Percentiles rank a stretch among this genome's conserved stretches.
Conservation (phyloP, 1,140 invertebrate genomes). For the Hormaphis cornu region DNA sequence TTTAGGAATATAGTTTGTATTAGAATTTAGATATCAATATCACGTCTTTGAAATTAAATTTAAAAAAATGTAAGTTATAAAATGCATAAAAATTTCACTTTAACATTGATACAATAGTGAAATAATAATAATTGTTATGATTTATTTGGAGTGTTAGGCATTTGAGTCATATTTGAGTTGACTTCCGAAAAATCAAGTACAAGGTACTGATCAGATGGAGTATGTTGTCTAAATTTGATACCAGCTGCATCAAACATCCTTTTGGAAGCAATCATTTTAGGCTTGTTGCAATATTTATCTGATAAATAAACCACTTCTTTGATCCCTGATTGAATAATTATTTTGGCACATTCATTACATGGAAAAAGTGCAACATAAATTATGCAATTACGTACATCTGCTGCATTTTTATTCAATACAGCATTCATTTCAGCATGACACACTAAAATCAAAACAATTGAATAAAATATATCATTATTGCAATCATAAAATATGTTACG, state of each 20-base stretch:
- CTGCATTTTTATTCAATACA: constrained; percentile 79
- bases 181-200: constrained; percentile 58
- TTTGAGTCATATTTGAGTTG: constrained; percentile 47
- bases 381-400: constrained; percentile 63
- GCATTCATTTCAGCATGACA: constrained; percentile 97
- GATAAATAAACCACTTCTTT: constrained; percentile 67
- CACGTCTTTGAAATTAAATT: too few relatives aligned
- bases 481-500: neutral
- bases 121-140: neutral
- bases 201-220: constrained; percentile 52
- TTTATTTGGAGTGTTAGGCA: constrained; percentile 42
- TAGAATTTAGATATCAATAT: too few relatives aligned
- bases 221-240: constrained; percentile 57
- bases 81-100: too few relatives aligned
- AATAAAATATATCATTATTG: constrained; percentile 11
- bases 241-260: constrained; percentile 68
- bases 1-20: too few relatives aligned
- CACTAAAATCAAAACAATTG: constrained; percentile 53
- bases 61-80: too few relatives aligned
- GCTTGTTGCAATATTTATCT: constrained; percentile 65
- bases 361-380: constrained; percentile 86
- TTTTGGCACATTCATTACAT: constrained; percentile 93
- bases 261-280: constrained; percentile 60
- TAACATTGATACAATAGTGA: too few relatives aligned
- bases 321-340: constrained; percentile 94